phyloP scores from a whole-genome alignment of 2,797 vertebrate species.

The Erpetoichthys calabaricus region DNA sequence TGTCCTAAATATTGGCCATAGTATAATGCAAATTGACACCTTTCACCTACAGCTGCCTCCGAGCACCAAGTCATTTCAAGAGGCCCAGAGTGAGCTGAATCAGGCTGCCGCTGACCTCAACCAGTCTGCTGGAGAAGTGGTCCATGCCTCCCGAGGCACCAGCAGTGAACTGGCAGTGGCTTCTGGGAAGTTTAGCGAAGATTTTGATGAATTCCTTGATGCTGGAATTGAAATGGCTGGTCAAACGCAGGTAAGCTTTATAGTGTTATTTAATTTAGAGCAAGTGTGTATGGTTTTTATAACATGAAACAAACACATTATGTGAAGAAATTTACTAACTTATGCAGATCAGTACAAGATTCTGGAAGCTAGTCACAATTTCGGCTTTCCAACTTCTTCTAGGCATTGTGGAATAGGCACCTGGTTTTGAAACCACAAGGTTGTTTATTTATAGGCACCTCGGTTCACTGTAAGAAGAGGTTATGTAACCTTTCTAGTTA shows the following conservation, averaged over 20 bases:
- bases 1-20: neutral
- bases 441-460: no score
- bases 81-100: slow-evolving; percentile 91
- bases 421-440: no score
- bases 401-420: no score
- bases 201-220: slow-evolving; percentile 95
- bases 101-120: slow-evolving; percentile 91
- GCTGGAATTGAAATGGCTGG: slow-evolving; percentile 97
- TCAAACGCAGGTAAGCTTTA: slow-evolving; percentile 73
- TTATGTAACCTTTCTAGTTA: no score
- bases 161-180: slow-evolving; percentile 84
- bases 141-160: slow-evolving; percentile 82
- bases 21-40: no score
- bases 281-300: slow-evolving; percentile 13
- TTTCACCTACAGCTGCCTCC: slow-evolving; percentile 62
- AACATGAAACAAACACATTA: no score
- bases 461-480: no score
- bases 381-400: no score
- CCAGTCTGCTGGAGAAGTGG: slow-evolving; percentile 92
- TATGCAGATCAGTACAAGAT: no score
- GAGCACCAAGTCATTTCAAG: slow-evolving; percentile 88
- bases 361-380: no score
- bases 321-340: no score
- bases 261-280: slow-evolving; percentile 11
- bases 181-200: slow-evolving; percentile 92